Evolutionary conservation across 2,113 vertebrate species (phyloP).

Genomic region (Vombatus ursinus): DNA sequence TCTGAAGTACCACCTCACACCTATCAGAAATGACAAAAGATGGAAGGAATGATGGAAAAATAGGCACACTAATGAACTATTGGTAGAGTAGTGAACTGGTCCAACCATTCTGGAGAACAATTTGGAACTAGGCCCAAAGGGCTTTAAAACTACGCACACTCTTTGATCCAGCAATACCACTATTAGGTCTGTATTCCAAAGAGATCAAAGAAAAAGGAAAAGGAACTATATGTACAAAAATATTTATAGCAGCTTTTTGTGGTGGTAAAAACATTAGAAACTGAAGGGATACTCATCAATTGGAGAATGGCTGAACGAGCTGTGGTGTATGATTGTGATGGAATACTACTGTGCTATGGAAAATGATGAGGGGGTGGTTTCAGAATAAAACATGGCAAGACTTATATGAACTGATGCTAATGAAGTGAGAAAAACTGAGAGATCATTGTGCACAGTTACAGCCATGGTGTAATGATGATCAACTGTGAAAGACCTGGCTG

Average conservation of each 20-base stretch:
- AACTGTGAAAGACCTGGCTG: not conserved
- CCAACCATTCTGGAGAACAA: not conserved
- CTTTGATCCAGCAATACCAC: not conserved
- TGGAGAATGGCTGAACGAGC: not conserved
- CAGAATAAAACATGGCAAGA: not conserved
- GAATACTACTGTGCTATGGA: not conserved
- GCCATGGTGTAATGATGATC: not conserved
- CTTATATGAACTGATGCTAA: not conserved
- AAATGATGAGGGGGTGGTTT: not conserved
- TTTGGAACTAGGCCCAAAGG: not conserved
- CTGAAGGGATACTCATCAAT: no score
- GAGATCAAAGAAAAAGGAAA: not conserved
- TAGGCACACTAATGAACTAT: not conserved
- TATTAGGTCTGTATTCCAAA: not conserved
- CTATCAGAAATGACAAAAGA: not conserved
- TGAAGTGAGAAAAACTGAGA: not conserved
- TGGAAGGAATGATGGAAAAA: not conserved
- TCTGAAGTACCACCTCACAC: not conserved
- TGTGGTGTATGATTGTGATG: not conserved
- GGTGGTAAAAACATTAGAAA: not conserved
- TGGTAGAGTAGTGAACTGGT: no score
- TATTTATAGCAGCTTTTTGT: not conserved
- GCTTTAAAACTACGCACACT: not conserved
- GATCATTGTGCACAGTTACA: not conserved
- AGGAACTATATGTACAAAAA: not conserved